Evolutionary conservation across 1,140 invertebrate genomes (phyloP), one percentile per base, ranked within the genome.

Genomic region (Phortica variegata): DNA sequence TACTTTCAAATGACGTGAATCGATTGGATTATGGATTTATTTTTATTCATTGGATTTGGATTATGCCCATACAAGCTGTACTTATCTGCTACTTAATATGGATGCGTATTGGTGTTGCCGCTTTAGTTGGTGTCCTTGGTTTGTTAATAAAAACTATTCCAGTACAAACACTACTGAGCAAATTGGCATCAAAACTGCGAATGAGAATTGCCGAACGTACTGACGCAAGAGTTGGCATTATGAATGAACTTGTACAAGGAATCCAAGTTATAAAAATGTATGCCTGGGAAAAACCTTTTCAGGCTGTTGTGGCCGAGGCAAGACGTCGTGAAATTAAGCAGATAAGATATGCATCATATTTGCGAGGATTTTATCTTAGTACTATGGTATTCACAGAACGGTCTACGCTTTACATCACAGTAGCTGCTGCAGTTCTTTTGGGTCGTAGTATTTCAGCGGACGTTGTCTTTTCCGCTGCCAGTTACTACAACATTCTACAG

Each of bases 181-280:
- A 78, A 52, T 45, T 82, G 1, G 80, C 81, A 10, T 79, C 79
- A 3, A 55, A 61, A 47, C 56, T 69, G 1, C 77, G 87, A 9
- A 54, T 76, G 9, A 69, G 77, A 55, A 84, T 85, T 2, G 85
- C 87, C 0, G 52, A 59, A 16, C 54, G 82, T 5, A 89, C 88
- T 0, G 90, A 92, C 72, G 80, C 82, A 32, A 74, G 90, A 43
- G 84, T 93, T 9, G 82, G 86, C 33, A 71, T 89, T n/a, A 91
- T 91, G 87, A 89, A 84, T 58, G 89, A 92, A 77, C 81, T 92
- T 15, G 81, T 91, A 17, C 70, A 79, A 42, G 85, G 84, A 31
- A 85, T 86, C 52, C 81, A 86, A 75, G 84, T 91, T 43, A 86
- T 92, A 15, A 91, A 91, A 77, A 90, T 91, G 87, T 89, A 88